A percentile compares a stretch with the other conserved stretches of the same genome.
phyloP scores from a whole-genome alignment of 2,888 invertebrate genomes.

The Nymphalis polychloros region DNA sequence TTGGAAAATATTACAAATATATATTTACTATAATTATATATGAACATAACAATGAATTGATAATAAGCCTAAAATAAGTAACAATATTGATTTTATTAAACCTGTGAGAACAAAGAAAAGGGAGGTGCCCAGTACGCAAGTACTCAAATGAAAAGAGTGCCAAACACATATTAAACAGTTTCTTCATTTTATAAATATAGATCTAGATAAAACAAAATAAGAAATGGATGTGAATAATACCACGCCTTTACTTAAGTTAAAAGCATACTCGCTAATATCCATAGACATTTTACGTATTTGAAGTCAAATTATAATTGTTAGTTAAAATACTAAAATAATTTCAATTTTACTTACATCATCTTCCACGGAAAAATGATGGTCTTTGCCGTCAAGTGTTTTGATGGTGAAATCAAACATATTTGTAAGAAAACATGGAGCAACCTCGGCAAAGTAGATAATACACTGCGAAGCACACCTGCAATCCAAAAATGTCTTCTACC shows the following conservation, averaged over 20 bases:
- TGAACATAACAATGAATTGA: neutral
- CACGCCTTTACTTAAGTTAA: constrained; percentile 17
- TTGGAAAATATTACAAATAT: no score
- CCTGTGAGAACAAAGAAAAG: neutral
- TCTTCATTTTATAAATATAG: constrained; percentile 1
- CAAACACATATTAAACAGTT: neutral
- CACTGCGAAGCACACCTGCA: constrained; percentile 23
- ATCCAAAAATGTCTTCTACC: constrained; percentile 19
- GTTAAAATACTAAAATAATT: constrained; percentile 19
- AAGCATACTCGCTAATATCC: constrained; percentile 9
- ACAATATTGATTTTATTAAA: neutral
- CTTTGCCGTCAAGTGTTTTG: constrained; percentile 93
- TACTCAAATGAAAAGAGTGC: neutral
- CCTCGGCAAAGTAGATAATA: constrained; percentile 25
- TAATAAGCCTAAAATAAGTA: neutral
- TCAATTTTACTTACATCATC: constrained; percentile 88
- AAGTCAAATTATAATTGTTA: neutral
- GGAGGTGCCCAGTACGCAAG: neutral
- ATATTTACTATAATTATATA: no score
- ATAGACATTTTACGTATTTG: neutral
- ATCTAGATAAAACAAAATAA: constrained; percentile 5
- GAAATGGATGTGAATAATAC: constrained; percentile 5
- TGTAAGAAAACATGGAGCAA: constrained; percentile 28
- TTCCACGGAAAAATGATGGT: constrained; percentile 90
- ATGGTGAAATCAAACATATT: constrained; percentile 91